Evolutionary conservation across 2,113 vertebrate genomes (phyloP).

Genomic region (Festucalex cinctus): DNA sequence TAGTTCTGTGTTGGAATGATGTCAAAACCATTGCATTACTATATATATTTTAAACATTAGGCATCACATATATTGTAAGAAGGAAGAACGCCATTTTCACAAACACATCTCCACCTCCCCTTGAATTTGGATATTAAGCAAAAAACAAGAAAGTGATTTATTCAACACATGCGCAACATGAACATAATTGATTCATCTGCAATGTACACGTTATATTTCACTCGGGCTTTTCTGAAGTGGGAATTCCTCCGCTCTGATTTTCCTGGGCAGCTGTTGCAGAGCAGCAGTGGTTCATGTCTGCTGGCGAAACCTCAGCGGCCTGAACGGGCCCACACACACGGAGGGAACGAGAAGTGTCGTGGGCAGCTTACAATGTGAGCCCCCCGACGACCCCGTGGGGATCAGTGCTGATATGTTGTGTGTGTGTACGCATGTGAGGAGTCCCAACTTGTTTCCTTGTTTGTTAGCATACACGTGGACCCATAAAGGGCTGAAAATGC

Average conservation of each 20-base stretch:
- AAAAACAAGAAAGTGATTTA: not conserved
- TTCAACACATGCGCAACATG: not conserved
- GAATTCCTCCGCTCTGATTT: conserved; percentile 28
- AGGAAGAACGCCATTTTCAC: no score
- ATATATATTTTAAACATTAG: no score
- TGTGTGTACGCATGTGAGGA: not conserved
- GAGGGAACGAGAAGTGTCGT: conserved; percentile 28
- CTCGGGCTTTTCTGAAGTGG: conserved; percentile 37
- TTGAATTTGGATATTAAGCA: no score
- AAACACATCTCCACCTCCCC: no score
- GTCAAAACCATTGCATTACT: no score
- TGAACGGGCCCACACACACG: conserved; percentile 50
- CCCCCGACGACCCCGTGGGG: no score
- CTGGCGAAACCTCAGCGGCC: conserved; percentile 26
- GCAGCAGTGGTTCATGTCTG: conserved; percentile 36
- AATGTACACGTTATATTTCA: conserved; percentile 31
- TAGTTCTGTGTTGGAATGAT: no score
- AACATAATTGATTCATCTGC: not conserved
- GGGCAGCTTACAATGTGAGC: conserved; percentile 16
- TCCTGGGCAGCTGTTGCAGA: conserved; percentile 46
- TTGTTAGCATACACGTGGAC: not conserved
- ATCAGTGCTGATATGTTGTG: conserved; percentile 23
- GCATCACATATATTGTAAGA: no score
- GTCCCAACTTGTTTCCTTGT: not conserved
- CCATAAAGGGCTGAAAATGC: conserved; percentile 28